phyloP scores from a whole-genome alignment of 1,140 invertebrate species.

The Luehdorfia chinensis region DNA sequence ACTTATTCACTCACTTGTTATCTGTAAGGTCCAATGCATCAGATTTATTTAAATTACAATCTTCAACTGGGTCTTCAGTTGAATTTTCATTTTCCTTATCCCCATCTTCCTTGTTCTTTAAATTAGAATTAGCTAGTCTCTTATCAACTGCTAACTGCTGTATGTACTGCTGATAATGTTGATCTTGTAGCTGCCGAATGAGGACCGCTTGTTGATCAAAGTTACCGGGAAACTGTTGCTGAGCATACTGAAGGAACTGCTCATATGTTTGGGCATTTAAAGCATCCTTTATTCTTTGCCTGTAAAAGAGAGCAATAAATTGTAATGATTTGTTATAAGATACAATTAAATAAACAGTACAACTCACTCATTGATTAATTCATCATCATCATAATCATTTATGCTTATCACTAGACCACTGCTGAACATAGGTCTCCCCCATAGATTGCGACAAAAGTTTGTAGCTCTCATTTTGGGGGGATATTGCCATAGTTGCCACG shows the following conservation, averaged over 20 bases:
- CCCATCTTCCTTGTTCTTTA: conserved; percentile 40
- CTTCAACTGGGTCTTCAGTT: conserved; percentile 35
- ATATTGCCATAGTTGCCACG: too few relatives aligned
- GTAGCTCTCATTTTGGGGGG: too few relatives aligned
- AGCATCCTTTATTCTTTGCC: conserved; percentile 94
- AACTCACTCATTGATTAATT: too few relatives aligned
- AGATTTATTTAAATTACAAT: conserved; percentile 54
- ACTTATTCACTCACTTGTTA: conserved; percentile 46
- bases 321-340: conserved; percentile 15
- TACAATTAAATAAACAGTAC: too few relatives aligned
- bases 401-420: too few relatives aligned
- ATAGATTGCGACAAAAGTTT: too few relatives aligned
- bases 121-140: conserved; percentile 64
- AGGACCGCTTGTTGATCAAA: conserved; percentile 95
- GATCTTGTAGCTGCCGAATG: conserved; percentile 95
- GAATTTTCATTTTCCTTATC: conserved; percentile 34
- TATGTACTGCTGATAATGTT: conserved; percentile 99
- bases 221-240: conserved; percentile 95
- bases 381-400: too few relatives aligned
- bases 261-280: conserved; percentile 97
- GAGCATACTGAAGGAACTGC: conserved; percentile 94
- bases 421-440: too few relatives aligned
- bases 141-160: conserved; percentile 84
- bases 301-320: conserved; percentile 55
- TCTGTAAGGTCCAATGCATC: conserved; percentile 29